These are phyloP conservation scores for Ischnura elegans DNA, from an alignment of 2,888 invertebrate species.

Conservation along the genomic window DNA sequence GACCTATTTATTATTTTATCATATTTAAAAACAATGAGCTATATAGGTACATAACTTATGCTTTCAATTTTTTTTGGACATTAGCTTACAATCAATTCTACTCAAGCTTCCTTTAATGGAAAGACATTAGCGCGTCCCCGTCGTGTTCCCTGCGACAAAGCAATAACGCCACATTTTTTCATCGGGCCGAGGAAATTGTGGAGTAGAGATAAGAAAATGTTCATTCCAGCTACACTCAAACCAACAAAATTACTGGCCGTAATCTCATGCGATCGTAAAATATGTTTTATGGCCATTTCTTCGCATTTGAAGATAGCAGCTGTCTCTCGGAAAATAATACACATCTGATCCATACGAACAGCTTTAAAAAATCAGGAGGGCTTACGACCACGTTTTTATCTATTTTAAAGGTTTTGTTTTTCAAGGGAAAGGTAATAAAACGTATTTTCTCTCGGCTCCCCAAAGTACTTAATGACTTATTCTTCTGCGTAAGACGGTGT, in stretches of 20 bases:
- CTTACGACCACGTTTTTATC: neutral
- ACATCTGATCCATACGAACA: neutral
- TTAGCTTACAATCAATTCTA: neutral
- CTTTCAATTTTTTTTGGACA: too few species aligned
- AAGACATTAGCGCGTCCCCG: neutral
- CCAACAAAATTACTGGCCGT: neutral
- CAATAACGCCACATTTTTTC: neutral
- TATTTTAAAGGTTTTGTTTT: neutral
- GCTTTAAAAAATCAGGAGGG: neutral
- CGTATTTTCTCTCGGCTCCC: neutral
- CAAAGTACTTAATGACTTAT: neutral
- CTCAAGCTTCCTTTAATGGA: neutral
- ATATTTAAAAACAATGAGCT: too few species aligned
- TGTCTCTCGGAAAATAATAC: neutral
- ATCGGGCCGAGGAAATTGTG: neutral
- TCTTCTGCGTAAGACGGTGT: neutral
- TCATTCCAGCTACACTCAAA: neutral
- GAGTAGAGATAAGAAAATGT: neutral
- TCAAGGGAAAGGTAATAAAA: neutral
- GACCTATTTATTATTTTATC: too few species aligned
- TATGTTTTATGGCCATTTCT: neutral
- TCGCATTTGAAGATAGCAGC: slow-evolving; percentile 1
- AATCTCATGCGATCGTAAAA: slow-evolving; percentile 21
- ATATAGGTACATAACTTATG: too few species aligned
- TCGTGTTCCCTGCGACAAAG: neutral